Conservation (phyloP, 2,113 vertebrate species). For the Octodon degus region DNA sequence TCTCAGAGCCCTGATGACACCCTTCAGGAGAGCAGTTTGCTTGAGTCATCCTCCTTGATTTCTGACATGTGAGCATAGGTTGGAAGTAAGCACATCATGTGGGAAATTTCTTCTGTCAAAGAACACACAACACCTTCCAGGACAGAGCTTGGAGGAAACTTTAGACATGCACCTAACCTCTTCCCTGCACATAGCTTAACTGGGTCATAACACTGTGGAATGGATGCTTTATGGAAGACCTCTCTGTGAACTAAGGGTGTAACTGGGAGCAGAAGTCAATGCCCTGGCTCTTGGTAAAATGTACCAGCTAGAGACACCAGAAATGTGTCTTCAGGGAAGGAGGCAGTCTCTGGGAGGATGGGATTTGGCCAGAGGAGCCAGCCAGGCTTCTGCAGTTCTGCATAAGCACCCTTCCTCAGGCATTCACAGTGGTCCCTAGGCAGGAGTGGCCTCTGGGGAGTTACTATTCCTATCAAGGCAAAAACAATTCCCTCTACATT, state of each 20-base stretch:
- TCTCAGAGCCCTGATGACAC: background rate
- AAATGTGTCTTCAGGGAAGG: background rate
- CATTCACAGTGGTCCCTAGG: background rate
- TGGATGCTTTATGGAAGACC: background rate
- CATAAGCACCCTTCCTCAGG: background rate
- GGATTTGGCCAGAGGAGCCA: background rate
- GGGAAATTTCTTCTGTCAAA: slow-evolving; percentile 31
- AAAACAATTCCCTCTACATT: background rate
- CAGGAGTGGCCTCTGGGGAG: background rate
- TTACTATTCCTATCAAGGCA: background rate
- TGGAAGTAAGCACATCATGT: slow-evolving; percentile 62
- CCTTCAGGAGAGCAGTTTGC: background rate
- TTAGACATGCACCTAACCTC: background rate
- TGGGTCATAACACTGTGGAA: background rate
- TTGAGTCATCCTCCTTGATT: background rate
- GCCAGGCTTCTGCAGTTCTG: background rate
- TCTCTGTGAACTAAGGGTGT: background rate
- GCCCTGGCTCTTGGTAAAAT: background rate
- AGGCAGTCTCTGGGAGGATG: background rate
- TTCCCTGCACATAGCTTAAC: background rate
- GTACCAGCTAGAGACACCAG: background rate
- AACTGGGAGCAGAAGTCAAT: background rate
- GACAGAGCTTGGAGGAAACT: background rate
- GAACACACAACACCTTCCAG: slow-evolving; percentile 49
- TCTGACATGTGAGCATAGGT: slow-evolving; percentile 6